Base-by-base conservation (phyloP, 2,888 invertebrate species). In the Drosophila tanythrix region DNA sequence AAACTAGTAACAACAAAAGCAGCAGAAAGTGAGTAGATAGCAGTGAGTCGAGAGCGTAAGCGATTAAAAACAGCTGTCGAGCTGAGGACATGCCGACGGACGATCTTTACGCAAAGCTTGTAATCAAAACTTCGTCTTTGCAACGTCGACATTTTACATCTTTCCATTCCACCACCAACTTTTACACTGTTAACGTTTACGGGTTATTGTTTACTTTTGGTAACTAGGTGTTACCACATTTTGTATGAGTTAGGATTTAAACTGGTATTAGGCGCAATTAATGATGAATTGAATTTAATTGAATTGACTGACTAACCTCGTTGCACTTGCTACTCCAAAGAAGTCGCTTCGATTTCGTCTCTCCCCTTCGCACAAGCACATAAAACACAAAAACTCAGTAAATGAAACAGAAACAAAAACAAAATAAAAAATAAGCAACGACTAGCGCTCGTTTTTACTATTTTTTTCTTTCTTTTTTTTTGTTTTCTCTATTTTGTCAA, bases 11-110 rank as follows among this genome's bases (percentile, higher is more conserved):
- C 35, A 51, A 25, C 40, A 59, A 38, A n/a, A 58, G 55, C 60
- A 46, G 35, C 25, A 40, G 27, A 15, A n/a, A 36, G 29, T 43
- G 40, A 35, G 58, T 43, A 68, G 29, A 70, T 55, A 65, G 68
- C 46, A 51, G 43, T 53, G 52, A 74, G 52, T 60, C 57, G 56
- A 73, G 73, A 82, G 60, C 73, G 59, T 61, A 51, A 50, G 61
- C 67, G 64, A 68, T 75, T 69, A 51, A 70, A 79, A 81, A 85
- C 86, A 83, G 79, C 74, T 86, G 86, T 81, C 48, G 70, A 38
- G 1, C 27, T 64, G 55, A 36, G 57, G 65, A 74, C 74, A 25
- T 48, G 7, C 40, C 29, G 15, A 68, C 76, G 55, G 38, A 18
- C 21, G 50, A 38, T 56, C 36, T 38, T 27, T 27, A 15, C 25